Evolutionary conservation across 2,888 invertebrate species (phyloP), one percentile per base, ranked within the genome.

Genomic region (Callosobruchus maculatus): DNA sequence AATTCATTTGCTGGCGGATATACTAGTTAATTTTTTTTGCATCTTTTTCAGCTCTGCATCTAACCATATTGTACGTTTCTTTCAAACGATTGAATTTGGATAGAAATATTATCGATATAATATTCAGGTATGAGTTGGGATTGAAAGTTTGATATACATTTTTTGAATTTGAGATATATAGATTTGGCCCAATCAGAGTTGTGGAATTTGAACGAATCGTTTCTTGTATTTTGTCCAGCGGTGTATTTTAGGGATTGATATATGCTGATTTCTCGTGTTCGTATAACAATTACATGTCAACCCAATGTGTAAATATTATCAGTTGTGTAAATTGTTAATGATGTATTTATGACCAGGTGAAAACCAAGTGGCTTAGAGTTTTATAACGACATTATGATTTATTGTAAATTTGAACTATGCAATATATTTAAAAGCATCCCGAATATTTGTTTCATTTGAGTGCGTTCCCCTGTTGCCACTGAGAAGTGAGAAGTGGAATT

Each of bases 391-490:
- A 85, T 84, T 84, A 84, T 84, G 84, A 85, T 85, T 85, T 85
- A 86, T 85, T 86, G 85, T 86, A 85, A 85, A 86, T 84, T 82
- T 84, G 84, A 85, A 82, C 81, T 85, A 85, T 85, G 85, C 85
- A 85, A 85, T 85, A 85, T 85, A 85, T 85, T 85, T 83, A 84
- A 49, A 84, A 85, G 85, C 84, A 85, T 85, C 83, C 82, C 81
- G 79, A 78, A 68, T 71, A 70, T 69, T 67, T 71, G 66, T 77
- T 78, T 78, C 67, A 74, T 74, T 76, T 70, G 20, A 9, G 49
- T 49, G 18, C n/a, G 4, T 5, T 13, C 13, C 26, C 26, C 26
- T 26, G 2, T 26, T 26, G n/a, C n/a, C n/a, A n/a, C n/a, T n/a
- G n/a, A n/a, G n/a, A n/a, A n/a, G n/a, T n/a, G n/a, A n/a, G n/a